Evolutionary conservation across 2,797 vertebrate genomes (phyloP).

Genomic region (Ctenopoma kingsleyae): DNA sequence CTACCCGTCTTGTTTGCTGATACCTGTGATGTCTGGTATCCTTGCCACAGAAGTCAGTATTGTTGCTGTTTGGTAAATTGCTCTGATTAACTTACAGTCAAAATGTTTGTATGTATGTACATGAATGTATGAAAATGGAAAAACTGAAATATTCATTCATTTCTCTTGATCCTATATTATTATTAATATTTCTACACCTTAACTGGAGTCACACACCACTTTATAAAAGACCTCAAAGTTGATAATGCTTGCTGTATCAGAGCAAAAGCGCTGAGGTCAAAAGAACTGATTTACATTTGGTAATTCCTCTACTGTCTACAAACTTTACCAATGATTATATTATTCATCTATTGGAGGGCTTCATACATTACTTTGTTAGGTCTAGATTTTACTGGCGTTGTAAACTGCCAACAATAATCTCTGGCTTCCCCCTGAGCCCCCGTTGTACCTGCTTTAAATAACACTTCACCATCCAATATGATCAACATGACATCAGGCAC

Average conservation of each 20-base stretch:
- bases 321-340: not conserved
- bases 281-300: not conserved
- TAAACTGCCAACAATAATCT: conserved; percentile 32
- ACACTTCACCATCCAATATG: conserved; percentile 50
- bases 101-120: no score
- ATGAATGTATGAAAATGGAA: no score
- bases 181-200: no score
- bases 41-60: no score
- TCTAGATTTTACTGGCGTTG: conserved; percentile 21
- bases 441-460: conserved; percentile 51
- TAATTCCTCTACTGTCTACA: not conserved
- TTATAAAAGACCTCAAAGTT: no score
- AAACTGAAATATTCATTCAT: no score
- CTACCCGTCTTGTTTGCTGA: no score
- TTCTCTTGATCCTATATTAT: no score
- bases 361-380: not conserved
- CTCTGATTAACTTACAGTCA: not conserved
- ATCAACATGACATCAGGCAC: conserved; percentile 41
- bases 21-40: not conserved
- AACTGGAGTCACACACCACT: no score
- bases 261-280: no score
- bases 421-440: conserved; percentile 24
- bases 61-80: not conserved
- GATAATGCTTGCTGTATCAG: no score
- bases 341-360: not conserved